Base-by-base conservation (phyloP, 2,113 vertebrate species). In the Gymnarchus niloticus region DNA sequence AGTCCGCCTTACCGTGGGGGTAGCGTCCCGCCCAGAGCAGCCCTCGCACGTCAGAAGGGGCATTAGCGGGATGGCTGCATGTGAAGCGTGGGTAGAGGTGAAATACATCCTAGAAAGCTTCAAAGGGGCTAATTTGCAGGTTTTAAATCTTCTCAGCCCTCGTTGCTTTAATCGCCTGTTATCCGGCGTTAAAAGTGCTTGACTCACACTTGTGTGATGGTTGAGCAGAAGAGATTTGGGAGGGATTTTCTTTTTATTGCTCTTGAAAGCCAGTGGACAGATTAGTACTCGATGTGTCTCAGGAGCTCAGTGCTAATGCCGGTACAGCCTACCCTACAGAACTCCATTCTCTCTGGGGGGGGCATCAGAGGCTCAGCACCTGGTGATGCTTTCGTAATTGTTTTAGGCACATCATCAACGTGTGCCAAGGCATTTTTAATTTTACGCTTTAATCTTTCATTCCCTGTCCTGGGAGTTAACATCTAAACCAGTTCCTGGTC, bases 101-200 rank as follows among this genome's bases (percentile, higher is more conserved):
- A 89, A 87, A 86, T 89, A 90, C 88, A 89, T 87, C 90, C 14
- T 90, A 80, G 83, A 82, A 89, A 86, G 90, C 86, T 86, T 89
- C 87, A 85, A 88, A 85, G 88, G 88, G 89, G 87, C 87, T 87
- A 61, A 87, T 90, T 90, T 86, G 89, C 91, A 91, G 87, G 85
- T 44, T 88, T 90, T 91, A 91, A 92, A 92, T 91, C 89, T 88
- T 25, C 80, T 82, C 52, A 85, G 85, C 90, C 89, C 89, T 88
- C 80, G 87, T 83, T 81, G 84, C 52, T 88, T 80, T 89, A 88
- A 89, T 90, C 57, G 86, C 61, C 84, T 84, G 86, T 90, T 90
- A 89, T 91, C 88, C 88, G 84, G 86, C 21, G 83, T 87, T 90
- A 89, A 87, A 73, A 89, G 84, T 86, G 87, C 73, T 88, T 28